These are phyloP conservation scores for Mamestra configurata DNA, from an alignment of 1,140 invertebrate genomes.

Conservation along the genomic window DNA sequence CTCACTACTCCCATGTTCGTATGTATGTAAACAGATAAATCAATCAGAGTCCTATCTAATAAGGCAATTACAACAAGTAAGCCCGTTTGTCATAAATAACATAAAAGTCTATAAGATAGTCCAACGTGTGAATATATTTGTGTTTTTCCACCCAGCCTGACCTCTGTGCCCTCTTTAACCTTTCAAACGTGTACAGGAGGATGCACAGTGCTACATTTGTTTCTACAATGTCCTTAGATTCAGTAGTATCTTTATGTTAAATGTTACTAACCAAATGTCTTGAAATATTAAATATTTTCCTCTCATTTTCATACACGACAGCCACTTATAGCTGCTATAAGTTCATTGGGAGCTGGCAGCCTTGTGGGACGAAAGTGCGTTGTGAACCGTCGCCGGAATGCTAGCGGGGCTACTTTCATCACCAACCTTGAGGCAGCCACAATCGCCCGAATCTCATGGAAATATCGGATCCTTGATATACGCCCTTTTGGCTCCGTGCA, in stretches of 20 bases:
- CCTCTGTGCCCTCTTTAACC: constrained; percentile 8
- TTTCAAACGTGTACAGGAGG: not conserved
- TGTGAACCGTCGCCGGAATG: constrained; percentile 69
- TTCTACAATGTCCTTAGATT: not conserved
- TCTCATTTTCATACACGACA: constrained; percentile 42
- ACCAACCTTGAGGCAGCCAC: constrained; percentile 73
- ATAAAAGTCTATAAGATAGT: constrained; percentile 2
- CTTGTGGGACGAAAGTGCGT: constrained; percentile 74
- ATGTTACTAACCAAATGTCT: not conserved
- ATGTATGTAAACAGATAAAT: constrained; percentile 7
- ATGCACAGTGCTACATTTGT: not conserved
- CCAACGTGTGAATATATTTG: constrained; percentile 23
- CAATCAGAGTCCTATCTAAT: not conserved
- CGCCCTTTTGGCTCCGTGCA: constrained; percentile 47
- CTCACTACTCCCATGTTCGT: not conserved
- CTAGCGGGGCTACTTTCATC: constrained; percentile 71
- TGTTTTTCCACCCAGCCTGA: constrained; percentile 2
- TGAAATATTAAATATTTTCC: constrained; percentile 5
- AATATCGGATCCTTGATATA: constrained; percentile 56
- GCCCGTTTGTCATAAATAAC: constrained; percentile 34
- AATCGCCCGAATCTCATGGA: constrained; percentile 73
- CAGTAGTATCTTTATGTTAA: not conserved
- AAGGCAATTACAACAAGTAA: constrained; percentile 23
- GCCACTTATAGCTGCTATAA: constrained; percentile 52
- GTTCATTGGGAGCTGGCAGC: constrained; percentile 64